phyloP scores from a whole-genome alignment of 2,797 vertebrate genomes.

The Esox lucius region DNA sequence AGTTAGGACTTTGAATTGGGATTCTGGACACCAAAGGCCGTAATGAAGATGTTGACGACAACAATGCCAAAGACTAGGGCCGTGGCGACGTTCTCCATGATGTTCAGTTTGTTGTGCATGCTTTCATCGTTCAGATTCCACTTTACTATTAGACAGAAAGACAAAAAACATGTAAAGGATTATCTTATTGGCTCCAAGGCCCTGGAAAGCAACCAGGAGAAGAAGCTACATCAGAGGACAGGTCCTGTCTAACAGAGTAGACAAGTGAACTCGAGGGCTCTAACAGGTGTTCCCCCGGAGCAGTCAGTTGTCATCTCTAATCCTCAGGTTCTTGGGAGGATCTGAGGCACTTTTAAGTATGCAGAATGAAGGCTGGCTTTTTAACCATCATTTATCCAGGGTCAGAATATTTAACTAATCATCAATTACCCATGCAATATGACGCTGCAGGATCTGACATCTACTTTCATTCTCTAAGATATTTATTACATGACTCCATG shows the following conservation, averaged over 20 bases:
- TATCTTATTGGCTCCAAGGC: neutral
- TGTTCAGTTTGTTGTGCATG: conserved; percentile 86
- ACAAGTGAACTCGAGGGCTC: neutral
- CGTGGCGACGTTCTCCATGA: conserved; percentile 89
- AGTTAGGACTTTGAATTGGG: conserved; percentile 52
- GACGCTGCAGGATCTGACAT: conserved; percentile 32
- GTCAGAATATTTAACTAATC: conserved; percentile 8
- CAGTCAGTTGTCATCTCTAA: neutral
- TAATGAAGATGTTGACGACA: conserved; percentile 95
- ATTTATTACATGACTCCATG: conserved; percentile 9
- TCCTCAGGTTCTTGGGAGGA: too few relatives aligned
- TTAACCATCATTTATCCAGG: neutral
- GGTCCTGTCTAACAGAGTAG: neutral
- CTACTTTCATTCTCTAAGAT: conserved; percentile 19
- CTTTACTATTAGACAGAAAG: conserved; percentile 77
- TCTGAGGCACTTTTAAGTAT: too few relatives aligned
- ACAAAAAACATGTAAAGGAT: neutral
- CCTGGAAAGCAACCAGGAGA: conserved; percentile 20
- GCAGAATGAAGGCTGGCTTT: neutral
- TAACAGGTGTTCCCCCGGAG: neutral
- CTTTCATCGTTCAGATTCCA: conserved; percentile 91
- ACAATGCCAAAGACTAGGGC: conserved; percentile 93
- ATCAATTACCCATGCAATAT: conserved; percentile 10
- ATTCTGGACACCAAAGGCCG: conserved; percentile 92
- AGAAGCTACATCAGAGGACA: conserved; percentile 9